A percentile compares a stretch with the other conserved stretches of the same genome.
phyloP scores from a whole-genome alignment of 2,797 vertebrate species.

The Melanotaenia boesemani region DNA sequence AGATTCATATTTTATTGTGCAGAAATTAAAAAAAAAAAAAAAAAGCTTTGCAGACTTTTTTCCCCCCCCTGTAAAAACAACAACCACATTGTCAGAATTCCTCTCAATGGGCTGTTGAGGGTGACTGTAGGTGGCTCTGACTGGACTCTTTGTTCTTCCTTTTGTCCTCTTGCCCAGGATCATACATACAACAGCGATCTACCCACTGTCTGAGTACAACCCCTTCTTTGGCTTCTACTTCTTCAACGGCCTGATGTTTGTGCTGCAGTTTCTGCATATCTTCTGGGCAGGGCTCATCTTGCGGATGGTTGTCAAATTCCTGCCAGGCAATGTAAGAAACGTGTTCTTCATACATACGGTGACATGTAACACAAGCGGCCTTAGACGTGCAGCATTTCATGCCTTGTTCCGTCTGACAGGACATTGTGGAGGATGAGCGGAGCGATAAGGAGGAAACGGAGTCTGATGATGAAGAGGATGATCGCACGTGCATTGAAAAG shows the following conservation, averaged over 20 bases:
- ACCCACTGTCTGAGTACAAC: conserved; percentile 87
- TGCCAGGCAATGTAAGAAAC: conserved; percentile 89
- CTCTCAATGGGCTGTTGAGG: conserved; percentile 63
- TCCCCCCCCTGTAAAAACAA: conserved; percentile 16
- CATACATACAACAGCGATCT: conserved; percentile 89
- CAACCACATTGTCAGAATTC: conserved; percentile 50
- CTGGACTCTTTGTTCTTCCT: conserved; percentile 69
- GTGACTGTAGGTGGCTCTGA: conserved; percentile 66
- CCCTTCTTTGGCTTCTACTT: conserved; percentile 96
- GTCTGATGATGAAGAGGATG: conserved; percentile 67
- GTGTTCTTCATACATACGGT: not conserved
- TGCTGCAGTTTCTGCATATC: conserved; percentile 91
- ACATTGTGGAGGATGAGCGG: conserved; percentile 92
- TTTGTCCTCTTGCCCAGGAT: conserved; percentile 84
- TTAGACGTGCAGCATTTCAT: not conserved
- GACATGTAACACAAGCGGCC: not conserved
- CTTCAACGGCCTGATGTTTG: conserved; percentile 91
- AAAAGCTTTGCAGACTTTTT: conserved; percentile 2
- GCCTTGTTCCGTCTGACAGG: conserved; percentile 34
- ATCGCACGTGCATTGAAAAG: conserved; percentile 46
- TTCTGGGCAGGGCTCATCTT: conserved; percentile 96
- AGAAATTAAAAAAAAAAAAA: conserved; percentile 6
- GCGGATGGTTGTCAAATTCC: conserved; percentile 95
- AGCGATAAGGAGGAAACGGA: conserved; percentile 93
- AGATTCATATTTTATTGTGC: conserved; percentile 4